phyloP scores from a whole-genome alignment of 2,888 invertebrate genomes.

The Drosophila robusta region DNA sequence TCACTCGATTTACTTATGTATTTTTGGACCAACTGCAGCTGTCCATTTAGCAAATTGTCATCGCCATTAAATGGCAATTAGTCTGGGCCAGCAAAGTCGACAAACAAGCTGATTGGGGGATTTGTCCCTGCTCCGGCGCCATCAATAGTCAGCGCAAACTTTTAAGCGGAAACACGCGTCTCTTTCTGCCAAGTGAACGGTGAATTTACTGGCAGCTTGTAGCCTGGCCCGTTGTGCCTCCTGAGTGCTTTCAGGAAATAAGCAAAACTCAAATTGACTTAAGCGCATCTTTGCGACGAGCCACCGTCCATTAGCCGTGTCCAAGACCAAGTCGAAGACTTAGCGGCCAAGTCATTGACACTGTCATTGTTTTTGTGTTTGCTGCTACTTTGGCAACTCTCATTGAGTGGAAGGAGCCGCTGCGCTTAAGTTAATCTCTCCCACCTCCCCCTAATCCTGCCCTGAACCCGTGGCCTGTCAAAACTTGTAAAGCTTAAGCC shows the following conservation, averaged over 20 bases:
- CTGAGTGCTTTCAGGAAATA: slow-evolving; percentile 41
- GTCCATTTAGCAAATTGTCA: slow-evolving; percentile 61
- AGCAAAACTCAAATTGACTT: slow-evolving; percentile 70
- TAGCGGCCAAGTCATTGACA: slow-evolving; percentile 62
- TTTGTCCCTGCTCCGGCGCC: slow-evolving; percentile 5
- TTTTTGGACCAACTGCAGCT: slow-evolving; percentile 18
- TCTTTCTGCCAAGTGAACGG: slow-evolving; percentile 40
- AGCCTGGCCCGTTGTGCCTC: slow-evolving; percentile 6
- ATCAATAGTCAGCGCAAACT: slow-evolving; percentile 54
- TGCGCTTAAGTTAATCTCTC: slow-evolving; percentile 69
- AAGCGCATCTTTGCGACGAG: slow-evolving; percentile 52
- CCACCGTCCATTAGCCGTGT: slow-evolving; percentile 44
- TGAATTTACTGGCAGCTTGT: slow-evolving; percentile 26
- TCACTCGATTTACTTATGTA: slow-evolving; percentile 3
- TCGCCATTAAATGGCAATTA: slow-evolving; percentile 75
- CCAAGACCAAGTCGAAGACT: slow-evolving; percentile 24
- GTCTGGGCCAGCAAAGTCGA: slow-evolving; percentile 41
- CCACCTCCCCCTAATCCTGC: not conserved
- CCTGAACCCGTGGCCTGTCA: slow-evolving; percentile 25
- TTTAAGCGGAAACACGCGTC: slow-evolving; percentile 75
- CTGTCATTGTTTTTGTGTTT: slow-evolving; percentile 30
- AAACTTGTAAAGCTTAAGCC: slow-evolving; percentile 39
- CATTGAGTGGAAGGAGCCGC: slow-evolving; percentile 59
- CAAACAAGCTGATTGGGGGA: slow-evolving; percentile 46
- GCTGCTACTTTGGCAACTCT: slow-evolving; percentile 35